Percentiles rank a stretch among this genome's conserved stretches.
Evolutionary conservation across 2,797 vertebrate species (phyloP).

Genomic region (Gastrophryne carolinensis): DNA sequence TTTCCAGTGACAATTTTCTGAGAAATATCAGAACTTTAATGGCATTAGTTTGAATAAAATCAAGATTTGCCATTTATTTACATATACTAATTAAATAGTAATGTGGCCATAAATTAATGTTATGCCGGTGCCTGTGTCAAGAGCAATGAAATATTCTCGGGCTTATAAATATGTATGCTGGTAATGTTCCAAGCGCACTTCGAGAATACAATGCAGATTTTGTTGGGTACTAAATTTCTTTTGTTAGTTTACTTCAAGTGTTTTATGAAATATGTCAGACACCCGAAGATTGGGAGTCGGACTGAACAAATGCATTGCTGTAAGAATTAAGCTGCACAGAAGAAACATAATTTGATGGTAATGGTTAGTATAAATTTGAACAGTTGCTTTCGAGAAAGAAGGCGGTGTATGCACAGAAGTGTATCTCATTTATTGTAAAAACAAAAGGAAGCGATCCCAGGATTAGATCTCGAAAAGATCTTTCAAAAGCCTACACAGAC

Average conservation of each 20-base stretch:
- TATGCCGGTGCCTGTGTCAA: conserved; percentile 35
- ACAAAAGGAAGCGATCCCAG: too few relatives aligned
- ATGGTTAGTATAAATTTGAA: conserved; percentile 21
- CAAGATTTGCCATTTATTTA: conserved; percentile 45
- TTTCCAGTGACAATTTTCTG: conserved; percentile 11
- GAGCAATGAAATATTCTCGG: conserved; percentile 30
- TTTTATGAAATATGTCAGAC: conserved; percentile 43
- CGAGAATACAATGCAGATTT: conserved; percentile 30
- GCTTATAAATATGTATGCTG: conserved; percentile 47
- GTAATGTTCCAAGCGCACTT: conserved; percentile 33
- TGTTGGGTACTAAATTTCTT: conserved; percentile 32
- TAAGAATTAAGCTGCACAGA: conserved; percentile 24
- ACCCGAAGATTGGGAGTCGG: conserved; percentile 32
- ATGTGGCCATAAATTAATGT: conserved; percentile 40
- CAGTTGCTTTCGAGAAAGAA: not conserved
- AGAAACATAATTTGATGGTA: conserved; percentile 19
- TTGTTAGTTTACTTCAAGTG: conserved; percentile 44
- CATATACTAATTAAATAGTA: conserved; percentile 49
- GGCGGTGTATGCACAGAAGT: not conserved
- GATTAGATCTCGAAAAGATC: too few relatives aligned
- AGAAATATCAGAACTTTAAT: conserved; percentile 33
- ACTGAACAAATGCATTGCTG: conserved; percentile 31
- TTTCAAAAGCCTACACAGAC: too few relatives aligned
- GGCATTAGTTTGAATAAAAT: conserved; percentile 39
- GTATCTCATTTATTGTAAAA: not conserved